phyloP scores from a whole-genome alignment of 2,888 invertebrate species.

The Drosophila seclusa region DNA sequence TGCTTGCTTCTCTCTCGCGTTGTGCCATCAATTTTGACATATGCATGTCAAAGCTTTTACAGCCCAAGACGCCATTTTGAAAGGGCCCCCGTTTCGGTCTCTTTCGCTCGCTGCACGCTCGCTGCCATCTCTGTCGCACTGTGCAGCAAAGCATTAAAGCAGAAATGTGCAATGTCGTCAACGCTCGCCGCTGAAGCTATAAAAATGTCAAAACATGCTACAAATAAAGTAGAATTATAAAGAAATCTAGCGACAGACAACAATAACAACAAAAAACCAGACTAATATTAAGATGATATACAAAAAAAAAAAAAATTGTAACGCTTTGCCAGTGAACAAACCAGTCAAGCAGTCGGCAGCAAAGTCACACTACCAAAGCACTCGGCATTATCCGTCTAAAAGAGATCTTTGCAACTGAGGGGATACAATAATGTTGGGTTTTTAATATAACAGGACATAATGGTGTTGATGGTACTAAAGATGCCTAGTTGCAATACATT shows the following conservation, averaged over 20 bases:
- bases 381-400: neutral
- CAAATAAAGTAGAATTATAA: constrained; percentile 70
- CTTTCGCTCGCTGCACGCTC: constrained; percentile 8
- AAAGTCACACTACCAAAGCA: constrained; percentile 14
- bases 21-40: constrained; percentile 67
- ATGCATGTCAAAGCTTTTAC: constrained; percentile 59
- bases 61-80: constrained; percentile 65
- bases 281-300: constrained; percentile 34
- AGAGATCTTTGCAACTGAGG: neutral
- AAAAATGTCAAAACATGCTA: constrained; percentile 69
- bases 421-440: too few species aligned
- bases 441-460: neutral
- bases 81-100: constrained; percentile 16
- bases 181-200: constrained; percentile 65
- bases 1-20: constrained; percentile 6
- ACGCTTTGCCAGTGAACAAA: constrained; percentile 22
- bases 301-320: neutral
- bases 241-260: constrained; percentile 57
- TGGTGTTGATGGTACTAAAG: neutral
- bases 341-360: constrained; percentile 24
- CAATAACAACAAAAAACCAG: constrained; percentile 1
- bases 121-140: constrained; percentile 26
- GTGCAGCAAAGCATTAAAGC: constrained; percentile 75
- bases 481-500: neutral
- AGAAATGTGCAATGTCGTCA: constrained; percentile 66